Conservation (phyloP, 2,888 invertebrate species). For the Fissipunctia ypsillon region DNA sequence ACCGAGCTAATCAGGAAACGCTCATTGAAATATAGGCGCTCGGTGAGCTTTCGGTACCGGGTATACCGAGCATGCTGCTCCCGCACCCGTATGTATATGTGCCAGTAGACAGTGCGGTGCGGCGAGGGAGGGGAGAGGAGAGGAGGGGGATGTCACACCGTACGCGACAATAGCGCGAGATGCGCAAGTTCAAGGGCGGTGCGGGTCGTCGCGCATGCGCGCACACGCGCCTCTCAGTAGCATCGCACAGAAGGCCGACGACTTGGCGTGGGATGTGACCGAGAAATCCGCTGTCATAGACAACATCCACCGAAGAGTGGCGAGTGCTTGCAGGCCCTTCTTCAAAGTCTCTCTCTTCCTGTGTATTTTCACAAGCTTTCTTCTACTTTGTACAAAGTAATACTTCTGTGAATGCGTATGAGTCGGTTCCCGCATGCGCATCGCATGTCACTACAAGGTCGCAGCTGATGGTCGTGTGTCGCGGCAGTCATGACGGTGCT, state of each 20-base stretch:
- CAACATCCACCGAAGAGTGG: not conserved
- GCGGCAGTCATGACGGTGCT: constrained; percentile 9
- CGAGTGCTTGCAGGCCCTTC: not conserved
- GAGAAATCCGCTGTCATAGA: not conserved
- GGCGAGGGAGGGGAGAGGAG: too few relatives aligned
- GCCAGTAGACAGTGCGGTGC: too few relatives aligned
- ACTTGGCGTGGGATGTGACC: not conserved
- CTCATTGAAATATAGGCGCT: too few relatives aligned
- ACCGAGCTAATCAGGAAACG: too few relatives aligned
- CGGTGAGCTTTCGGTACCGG: too few relatives aligned
- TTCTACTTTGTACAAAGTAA: not conserved
- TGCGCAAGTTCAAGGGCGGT: constrained; percentile 63
- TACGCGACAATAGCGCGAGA: constrained; percentile 51
- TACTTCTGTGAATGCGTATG: constrained; percentile 3
- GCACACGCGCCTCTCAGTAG: constrained; percentile 1
- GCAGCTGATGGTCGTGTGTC: not conserved
- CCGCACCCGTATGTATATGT: too few relatives aligned
- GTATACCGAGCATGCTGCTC: too few relatives aligned
- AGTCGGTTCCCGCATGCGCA: not conserved
- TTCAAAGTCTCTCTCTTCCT: not conserved
- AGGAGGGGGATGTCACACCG: constrained; percentile 9
- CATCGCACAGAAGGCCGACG: constrained; percentile 1
- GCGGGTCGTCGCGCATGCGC: constrained; percentile 10
- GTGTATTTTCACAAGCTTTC: not conserved
- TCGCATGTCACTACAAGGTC: constrained; percentile 40